These are phyloP conservation scores for Adrianichthys oophorus DNA, from an alignment of 2,797 vertebrate genomes.

Conservation along the genomic window DNA sequence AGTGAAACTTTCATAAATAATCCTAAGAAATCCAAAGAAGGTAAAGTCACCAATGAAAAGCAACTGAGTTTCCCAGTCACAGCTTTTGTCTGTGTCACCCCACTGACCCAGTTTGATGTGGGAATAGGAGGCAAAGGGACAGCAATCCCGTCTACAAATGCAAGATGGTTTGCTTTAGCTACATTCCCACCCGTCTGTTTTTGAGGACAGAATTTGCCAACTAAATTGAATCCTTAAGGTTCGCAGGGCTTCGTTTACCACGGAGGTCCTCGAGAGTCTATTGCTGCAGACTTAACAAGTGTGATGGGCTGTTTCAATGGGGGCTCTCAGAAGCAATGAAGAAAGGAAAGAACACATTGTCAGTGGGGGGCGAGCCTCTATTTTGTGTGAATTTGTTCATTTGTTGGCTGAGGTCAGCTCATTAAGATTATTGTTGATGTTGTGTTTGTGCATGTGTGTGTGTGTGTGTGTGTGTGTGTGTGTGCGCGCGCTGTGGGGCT, in stretches of 20 bases:
- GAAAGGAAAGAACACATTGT: conserved; percentile 58
- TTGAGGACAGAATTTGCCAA: conserved; percentile 67
- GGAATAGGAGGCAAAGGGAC: conserved; percentile 57
- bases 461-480: conserved; percentile 21
- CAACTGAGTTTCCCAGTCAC: conserved; percentile 32
- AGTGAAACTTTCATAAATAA: background rate
- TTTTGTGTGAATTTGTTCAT: conserved; percentile 78
- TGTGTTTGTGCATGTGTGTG: conserved; percentile 27
- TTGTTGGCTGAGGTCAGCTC: conserved; percentile 74
- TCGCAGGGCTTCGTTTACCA: conserved; percentile 65
- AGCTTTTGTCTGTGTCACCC: conserved; percentile 29
- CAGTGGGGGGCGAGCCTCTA: conserved; percentile 50
- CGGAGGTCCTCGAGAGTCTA: conserved; percentile 70
- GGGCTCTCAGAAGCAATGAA: conserved; percentile 60
- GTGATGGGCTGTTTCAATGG: conserved; percentile 63
- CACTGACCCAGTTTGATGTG: conserved; percentile 47
- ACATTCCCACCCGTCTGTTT: conserved; percentile 73
- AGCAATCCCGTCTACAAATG: conserved; percentile 69
- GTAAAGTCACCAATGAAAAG: conserved; percentile 27
- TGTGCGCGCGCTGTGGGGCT: conserved; percentile 33
- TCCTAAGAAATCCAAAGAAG: conserved; percentile 42
- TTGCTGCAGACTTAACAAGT: conserved; percentile 66
- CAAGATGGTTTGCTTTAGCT: conserved; percentile 61
- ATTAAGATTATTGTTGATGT: conserved; percentile 68
- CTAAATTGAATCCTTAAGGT: conserved; percentile 70